Evolutionary conservation across 2,888 invertebrate species (phyloP), one percentile per base, ranked within the genome.

Genomic region (Caenorhabditis sinica): DNA sequence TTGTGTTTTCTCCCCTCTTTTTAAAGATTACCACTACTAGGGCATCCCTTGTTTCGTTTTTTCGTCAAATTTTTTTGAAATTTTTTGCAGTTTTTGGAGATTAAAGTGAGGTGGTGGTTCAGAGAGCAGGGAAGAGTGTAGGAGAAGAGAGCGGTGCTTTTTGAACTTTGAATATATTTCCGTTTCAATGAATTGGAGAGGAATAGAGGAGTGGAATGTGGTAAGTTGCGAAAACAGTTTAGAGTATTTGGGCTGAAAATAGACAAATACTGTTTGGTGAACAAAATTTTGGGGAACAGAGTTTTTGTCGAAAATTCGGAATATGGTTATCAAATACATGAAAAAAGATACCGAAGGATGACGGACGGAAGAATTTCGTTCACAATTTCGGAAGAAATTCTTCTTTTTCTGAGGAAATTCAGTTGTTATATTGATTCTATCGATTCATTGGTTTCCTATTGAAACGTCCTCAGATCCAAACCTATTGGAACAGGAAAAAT

Each of bases 81-180:
- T 15, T 53, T 53, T 53, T 30, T 36, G 40, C n/a, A 36, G 28
- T 25, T 8, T 25, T 40, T 23, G 20, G 20, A 40, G 66, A 66
- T 74, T 74, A 74, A 56, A 68, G 33, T 66, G n/a, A 28, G 28
- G 45, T 28, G 28, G 53, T 53, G 25, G 56, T 68, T 68, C 68
- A 36, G 53, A 68, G 68, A 68, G 51, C 68, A 66, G 49, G 28
- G n/a, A 65, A 68, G 68, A 68, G 40, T 58, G 28, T 56, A 71
- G 56, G 56, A 17, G 58, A 71, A 68, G 51, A n/a, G 28, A 28
- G 49, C 30, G 15, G 25, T 71, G 56, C 49, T 71, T 71, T 71
- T 56, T 71, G 58, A 71, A 71, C 58, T 71, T 71, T 69, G 15
- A 40, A 36, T 40, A 51, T n/a, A 33, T 56, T 58, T 53, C 20